A percentile compares a stretch with the other conserved stretches of the same genome.
phyloP scores from a whole-genome alignment of 2,797 vertebrate species.

The Chelmon rostratus region DNA sequence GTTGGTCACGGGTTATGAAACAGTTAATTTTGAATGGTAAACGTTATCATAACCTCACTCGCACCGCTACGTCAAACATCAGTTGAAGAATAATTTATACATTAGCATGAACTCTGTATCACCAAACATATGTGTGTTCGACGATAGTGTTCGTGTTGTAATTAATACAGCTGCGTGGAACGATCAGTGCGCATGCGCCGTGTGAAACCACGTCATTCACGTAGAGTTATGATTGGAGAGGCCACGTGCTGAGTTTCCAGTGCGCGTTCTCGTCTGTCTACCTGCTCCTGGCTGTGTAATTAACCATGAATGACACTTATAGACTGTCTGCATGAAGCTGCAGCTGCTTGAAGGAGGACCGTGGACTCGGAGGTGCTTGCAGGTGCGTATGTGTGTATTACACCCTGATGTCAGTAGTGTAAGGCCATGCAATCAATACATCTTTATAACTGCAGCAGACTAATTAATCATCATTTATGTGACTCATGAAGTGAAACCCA shows the following conservation, averaged over 20 bases:
- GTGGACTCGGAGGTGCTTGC: neutral
- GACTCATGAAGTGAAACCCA: neutral
- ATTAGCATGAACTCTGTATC: accelerated
- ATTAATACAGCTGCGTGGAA: neutral
- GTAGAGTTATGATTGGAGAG: neutral
- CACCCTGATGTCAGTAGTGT: neutral
- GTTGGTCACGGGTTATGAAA: neutral
- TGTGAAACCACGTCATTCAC: neutral
- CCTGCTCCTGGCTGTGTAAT: neutral
- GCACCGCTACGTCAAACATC: too few relatives aligned
- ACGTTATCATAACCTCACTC: neutral
- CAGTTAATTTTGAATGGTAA: neutral
- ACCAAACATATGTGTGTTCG: too few relatives aligned
- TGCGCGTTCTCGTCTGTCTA: neutral
- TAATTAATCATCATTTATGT: neutral
- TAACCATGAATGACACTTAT: neutral
- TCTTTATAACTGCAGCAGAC: neutral
- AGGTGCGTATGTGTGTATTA: neutral
- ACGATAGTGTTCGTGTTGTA: too few relatives aligned
- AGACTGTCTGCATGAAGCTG: neutral
- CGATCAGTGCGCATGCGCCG: conserved; percentile 27
- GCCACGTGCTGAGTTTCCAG: neutral
- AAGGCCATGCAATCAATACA: neutral
- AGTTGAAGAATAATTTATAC: accelerated
- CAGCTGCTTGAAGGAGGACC: neutral